Evolutionary conservation across 2,888 invertebrate species (phyloP).

Genomic region (Dendrolimus pini): DNA sequence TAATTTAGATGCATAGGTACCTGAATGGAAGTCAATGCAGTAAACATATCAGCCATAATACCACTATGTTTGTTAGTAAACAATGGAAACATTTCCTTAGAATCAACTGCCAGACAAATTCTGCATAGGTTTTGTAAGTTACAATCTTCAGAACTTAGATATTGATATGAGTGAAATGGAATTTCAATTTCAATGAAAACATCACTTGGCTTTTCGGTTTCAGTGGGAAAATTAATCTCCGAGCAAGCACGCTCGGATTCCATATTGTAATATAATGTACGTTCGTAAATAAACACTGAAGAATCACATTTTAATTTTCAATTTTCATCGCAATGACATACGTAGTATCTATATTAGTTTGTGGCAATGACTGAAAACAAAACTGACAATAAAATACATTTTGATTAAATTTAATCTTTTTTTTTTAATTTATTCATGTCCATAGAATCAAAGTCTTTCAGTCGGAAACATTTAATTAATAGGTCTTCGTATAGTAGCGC

Average conservation of each 20-base stretch:
- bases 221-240: not conserved
- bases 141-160: constrained; percentile 25
- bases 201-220: constrained; percentile 7
- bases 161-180: constrained; percentile 29
- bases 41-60: constrained; percentile 44
- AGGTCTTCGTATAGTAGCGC: no score
- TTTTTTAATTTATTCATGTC: no score
- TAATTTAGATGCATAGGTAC: constrained; percentile 21
- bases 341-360: no score
- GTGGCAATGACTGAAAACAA: no score
- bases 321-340: no score
- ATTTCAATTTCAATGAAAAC: constrained; percentile 32
- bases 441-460: no score
- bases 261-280: not conserved
- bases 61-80: constrained; percentile 35
- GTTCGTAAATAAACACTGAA: no score
- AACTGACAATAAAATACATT: no score
- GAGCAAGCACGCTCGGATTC: not conserved
- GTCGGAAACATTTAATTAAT: no score
- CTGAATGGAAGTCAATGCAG: constrained; percentile 41
- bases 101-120: constrained; percentile 54
- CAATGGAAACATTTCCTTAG: constrained; percentile 40
- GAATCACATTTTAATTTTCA: no score
- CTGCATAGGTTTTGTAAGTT: constrained; percentile 55
- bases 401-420: no score